Evolutionary conservation across 2,113 vertebrate species (phyloP), one percentile per base, ranked within the genome.

Genomic region (Triplophysa siluroides): DNA sequence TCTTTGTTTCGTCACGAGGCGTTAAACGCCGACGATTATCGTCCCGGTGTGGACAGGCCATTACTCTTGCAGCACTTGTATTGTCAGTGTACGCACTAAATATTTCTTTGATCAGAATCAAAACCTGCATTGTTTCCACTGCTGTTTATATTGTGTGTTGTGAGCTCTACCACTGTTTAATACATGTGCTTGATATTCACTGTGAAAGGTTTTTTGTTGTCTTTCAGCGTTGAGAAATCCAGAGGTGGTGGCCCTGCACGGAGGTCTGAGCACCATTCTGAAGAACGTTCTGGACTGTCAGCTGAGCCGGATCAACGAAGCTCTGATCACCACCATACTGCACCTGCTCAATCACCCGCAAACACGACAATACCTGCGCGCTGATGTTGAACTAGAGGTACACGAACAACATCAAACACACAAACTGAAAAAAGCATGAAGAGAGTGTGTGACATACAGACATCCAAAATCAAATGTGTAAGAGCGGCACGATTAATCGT

Each of bases 311-410:
- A 96, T 96, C 92, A 96, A 96, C 68, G 95, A 96, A 87, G 95
- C 95, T 52, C 88, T 96, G 18, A 94, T 96, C 90, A 95, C 95
- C 80, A 96, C 95, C 79, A 89, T 96, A 88, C 92, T 96, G 65
- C 95, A 96, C 90, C 94, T 96, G 62, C 94, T 96, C 89, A 96
- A 96, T 92, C 95, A 96, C 90, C 95, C 95, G 82, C 94, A 94
- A 86, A 96, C 95, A 1, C 90, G 95, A 47, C 92, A 94, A 26
- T 96, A 94, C 86, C 91, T 96, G 43, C 92, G 94, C 83, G 90
- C 93, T 43, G 93, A 96, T 88, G 94, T 96, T 69, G 95, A 95
- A 71, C 91, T 96, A 83, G 95, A 96, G 95, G 95, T 96, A 91
- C 24, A 23, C 2, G 13, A 29, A 41, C 21, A 13, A 16, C 24